Percentiles rank a stretch among this genome's conserved stretches.
These are phyloP conservation scores for Caracal caracal DNA, from an alignment of 2,113 vertebrate genomes.

Conservation along the genomic window DNA sequence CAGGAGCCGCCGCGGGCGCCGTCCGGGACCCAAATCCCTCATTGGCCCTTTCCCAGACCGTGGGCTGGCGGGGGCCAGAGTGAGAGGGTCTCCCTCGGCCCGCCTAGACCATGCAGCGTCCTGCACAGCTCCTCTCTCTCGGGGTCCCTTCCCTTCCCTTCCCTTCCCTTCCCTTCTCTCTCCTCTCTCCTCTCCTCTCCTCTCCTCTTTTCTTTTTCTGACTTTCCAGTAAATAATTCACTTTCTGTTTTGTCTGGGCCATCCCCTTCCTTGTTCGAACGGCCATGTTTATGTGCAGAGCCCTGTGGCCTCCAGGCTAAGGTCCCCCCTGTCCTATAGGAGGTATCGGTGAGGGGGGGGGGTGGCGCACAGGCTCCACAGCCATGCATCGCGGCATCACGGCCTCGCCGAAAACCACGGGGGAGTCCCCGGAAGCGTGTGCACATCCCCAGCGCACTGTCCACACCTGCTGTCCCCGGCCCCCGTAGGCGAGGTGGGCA, in stretches of 20 bases:
- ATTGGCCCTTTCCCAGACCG: not conserved
- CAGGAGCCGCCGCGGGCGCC: not conserved
- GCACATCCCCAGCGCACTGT: not conserved
- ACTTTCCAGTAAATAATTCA: constrained; percentile 87
- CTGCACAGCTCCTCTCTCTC: constrained; percentile 54
- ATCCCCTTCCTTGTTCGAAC: constrained; percentile 85
- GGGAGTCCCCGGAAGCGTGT: rapidly evolving
- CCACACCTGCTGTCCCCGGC: too few species aligned
- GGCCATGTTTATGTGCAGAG: constrained; percentile 74
- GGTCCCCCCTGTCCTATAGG: constrained; percentile 83
- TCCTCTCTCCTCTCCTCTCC: constrained; percentile 45
- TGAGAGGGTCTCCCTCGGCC: rapidly evolving
- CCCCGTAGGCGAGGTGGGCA: not conserved
- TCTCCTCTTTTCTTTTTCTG: constrained; percentile 65
- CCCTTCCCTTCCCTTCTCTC: not conserved
- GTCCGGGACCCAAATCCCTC: not conserved
- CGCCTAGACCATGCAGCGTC: not conserved
- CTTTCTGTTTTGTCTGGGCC: constrained; percentile 87
- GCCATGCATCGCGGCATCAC: constrained; percentile 85
- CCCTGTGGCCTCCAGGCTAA: constrained; percentile 84
- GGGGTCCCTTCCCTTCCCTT: constrained; percentile 57
- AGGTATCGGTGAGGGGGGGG: constrained; percentile 83
- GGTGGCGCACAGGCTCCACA: constrained; percentile 83
- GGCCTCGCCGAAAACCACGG: constrained; percentile 85
- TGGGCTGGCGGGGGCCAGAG: not conserved